Conservation (phyloP, 2,888 invertebrate genomes). For the Dolichopus griseipennis region DNA sequence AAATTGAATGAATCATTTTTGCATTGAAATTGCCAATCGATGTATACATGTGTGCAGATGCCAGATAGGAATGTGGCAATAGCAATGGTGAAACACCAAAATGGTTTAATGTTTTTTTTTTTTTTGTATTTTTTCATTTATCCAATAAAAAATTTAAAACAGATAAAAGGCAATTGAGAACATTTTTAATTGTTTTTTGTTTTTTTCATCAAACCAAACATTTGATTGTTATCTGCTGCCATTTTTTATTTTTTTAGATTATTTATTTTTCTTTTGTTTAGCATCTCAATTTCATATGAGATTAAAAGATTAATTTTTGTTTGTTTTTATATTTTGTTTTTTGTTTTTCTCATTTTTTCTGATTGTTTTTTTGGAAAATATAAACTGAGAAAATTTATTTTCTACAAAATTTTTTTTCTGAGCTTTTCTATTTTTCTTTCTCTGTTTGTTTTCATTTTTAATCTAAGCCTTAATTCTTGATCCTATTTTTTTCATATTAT, state of each 20-base stretch:
- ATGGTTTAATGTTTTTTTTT: too few relatives aligned
- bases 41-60: too few relatives aligned
- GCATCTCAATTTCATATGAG: too few relatives aligned
- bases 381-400: not conserved
- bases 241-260: not conserved
- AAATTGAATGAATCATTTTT: too few relatives aligned
- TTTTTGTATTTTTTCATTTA: too few relatives aligned
- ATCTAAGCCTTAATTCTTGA: not conserved
- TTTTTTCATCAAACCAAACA: not conserved
- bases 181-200: not conserved
- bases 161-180: not conserved
- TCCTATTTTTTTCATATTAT: not conserved
- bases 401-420: not conserved
- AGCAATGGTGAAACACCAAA: too few relatives aligned
- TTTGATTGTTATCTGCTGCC: not conserved
- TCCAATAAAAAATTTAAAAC: not conserved
- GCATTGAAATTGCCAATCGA: too few relatives aligned
- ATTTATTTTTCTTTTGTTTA: not conserved
- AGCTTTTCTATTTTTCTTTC: too few relatives aligned
- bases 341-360: not conserved
- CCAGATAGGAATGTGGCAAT: too few relatives aligned
- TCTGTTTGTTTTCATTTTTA: too few relatives aligned
- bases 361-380: not conserved
- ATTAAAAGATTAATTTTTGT: not conserved
- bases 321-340: not conserved